These are phyloP conservation scores for Scrobipalpa costella DNA, from an alignment of 2,888 invertebrate genomes.

Conservation along the genomic window DNA sequence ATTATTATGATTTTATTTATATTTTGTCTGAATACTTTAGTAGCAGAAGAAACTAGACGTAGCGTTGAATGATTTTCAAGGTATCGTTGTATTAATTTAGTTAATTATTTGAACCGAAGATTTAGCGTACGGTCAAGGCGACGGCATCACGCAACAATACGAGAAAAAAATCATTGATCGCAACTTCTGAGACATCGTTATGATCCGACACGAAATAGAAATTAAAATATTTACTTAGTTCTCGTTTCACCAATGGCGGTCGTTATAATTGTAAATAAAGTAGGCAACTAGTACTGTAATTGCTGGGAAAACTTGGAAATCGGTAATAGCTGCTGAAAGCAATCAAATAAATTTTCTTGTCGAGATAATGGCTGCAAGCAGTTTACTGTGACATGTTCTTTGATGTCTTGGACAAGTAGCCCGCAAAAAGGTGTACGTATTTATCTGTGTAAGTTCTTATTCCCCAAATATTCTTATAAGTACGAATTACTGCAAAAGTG, in stretches of 20 bases:
- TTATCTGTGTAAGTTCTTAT: no score
- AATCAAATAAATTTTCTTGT: background rate
- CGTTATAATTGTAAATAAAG: slow-evolving; percentile 14
- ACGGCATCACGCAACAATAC: slow-evolving; percentile 28
- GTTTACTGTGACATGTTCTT: background rate
- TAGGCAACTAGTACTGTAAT: slow-evolving; percentile 2
- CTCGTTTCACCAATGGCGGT: background rate
- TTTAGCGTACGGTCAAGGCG: slow-evolving; percentile 49
- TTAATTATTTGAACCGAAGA: slow-evolving; percentile 24
- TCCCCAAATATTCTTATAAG: no score
- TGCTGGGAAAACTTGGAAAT: slow-evolving; percentile 5
- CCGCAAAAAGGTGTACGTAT: no score
- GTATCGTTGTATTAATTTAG: slow-evolving; percentile 11
- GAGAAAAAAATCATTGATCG: slow-evolving; percentile 24
- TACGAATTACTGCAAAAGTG: no score
- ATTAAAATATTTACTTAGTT: slow-evolving; percentile 8
- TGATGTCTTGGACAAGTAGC: background rate
- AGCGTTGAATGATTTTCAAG: background rate
- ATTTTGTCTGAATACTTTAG: background rate
- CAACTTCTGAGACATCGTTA: slow-evolving; percentile 11
- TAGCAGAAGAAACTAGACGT: background rate
- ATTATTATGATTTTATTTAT: background rate
- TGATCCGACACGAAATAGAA: slow-evolving; percentile 12
- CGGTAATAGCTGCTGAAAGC: background rate
- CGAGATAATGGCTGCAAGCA: background rate